Percentiles rank a stretch among this genome's conserved stretches.
Evolutionary conservation across 2,113 vertebrate species (phyloP).

Genomic region (Balaeniceps rex): DNA sequence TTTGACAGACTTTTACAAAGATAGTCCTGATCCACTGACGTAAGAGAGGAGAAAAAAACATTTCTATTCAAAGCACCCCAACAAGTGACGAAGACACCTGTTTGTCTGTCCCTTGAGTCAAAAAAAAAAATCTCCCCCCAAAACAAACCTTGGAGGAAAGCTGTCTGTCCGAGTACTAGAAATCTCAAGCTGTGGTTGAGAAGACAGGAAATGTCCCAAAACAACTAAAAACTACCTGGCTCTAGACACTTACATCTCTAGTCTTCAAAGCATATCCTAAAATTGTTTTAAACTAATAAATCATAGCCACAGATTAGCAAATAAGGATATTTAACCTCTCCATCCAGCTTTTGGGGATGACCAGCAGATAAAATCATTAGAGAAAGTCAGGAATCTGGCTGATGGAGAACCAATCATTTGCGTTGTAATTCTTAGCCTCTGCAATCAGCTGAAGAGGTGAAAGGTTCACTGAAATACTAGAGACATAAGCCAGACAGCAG

Average conservation of each 20-base stretch:
- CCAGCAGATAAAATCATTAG: neutral
- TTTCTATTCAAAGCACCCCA: neutral
- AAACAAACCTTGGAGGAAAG: neutral
- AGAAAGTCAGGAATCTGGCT: neutral
- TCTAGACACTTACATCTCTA: neutral
- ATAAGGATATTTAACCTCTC: neutral
- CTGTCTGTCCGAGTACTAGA: neutral
- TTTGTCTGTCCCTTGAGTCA: neutral
- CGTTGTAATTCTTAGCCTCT: neutral
- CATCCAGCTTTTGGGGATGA: neutral
- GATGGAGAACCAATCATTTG: neutral
- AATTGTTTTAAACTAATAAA: neutral
- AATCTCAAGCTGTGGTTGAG: neutral
- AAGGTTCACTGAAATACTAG: neutral
- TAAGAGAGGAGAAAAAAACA: rapidly evolving
- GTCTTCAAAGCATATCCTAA: neutral
- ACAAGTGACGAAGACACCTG: neutral
- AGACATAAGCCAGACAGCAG: neutral
- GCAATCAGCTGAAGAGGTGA: neutral
- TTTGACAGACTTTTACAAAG: neutral
- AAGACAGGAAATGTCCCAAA: neutral
- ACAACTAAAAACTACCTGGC: neutral
- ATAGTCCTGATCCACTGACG: neutral
- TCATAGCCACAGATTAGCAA: neutral
- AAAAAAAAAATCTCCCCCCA: neutral